Evolutionary conservation across 2,113 vertebrate species (phyloP), one percentile per base, ranked within the genome.

Genomic region (Phycodurus eques): DNA sequence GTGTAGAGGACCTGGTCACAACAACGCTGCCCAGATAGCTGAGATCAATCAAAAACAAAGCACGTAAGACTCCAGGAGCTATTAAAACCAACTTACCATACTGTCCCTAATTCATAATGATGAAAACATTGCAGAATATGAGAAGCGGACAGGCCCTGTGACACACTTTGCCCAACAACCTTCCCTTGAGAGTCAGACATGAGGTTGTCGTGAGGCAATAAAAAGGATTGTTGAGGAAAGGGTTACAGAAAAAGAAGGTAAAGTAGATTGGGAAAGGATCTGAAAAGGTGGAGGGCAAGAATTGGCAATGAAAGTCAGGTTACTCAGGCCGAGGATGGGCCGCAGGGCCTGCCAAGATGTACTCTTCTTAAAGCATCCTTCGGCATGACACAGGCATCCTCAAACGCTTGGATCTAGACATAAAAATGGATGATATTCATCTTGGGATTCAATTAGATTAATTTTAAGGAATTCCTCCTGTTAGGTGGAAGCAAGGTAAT

Each of bases 1-100:
- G 94, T 94, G 96, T 96, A 94, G 97, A 96, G 95, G 96, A 94
- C 95, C 95, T 96, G 96, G 96, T 96, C 97, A 98, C 96, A 97
- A 96, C 96, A 97, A 98, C 95, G 97, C 96, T 98, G 97, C 96
- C 97, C 96, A 98, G 97, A 98, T 98, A 99, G 97, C 97, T 99
- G 96, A 99, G 97, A 98, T 98, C 95, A 98, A 99, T 98, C 96
- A 99, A 96, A 98, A 98, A 98, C 95, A 98, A 96, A 98, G 95
- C 94, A 95, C 95, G 96, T 97, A 98, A 95, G 95, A 96, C 92
- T 92, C 91, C 85, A 92, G 88, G 91, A 92, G 92, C 86, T 87
- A 92, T 89, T 83, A 91, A 90, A 74, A 93, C 88, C 86, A 82
- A 61, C 59, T 61, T 61, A 91, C 89, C 89, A 92, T 70, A 92